Percentiles rank a stretch among this genome's conserved stretches.
phyloP scores from a whole-genome alignment of 2,113 vertebrate species.

The Tor tambroides region DNA sequence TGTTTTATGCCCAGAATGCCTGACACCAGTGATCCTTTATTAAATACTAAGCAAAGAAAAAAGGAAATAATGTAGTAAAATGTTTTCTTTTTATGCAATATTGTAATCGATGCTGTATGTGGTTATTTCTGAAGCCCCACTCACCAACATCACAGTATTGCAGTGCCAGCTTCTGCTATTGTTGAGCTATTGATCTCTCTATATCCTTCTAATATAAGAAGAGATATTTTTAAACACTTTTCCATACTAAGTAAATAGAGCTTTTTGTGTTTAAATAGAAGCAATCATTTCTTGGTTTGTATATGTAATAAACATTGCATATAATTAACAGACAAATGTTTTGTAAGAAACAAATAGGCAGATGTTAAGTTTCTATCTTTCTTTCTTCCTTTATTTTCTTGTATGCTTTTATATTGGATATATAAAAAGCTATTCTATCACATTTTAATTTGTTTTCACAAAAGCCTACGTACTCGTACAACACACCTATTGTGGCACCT shows the following conservation, averaged over 20 bases:
- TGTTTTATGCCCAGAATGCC: constrained; percentile 61
- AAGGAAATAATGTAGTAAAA: background rate
- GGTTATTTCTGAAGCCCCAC: background rate
- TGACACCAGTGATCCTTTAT: constrained; percentile 57
- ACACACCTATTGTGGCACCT: no score
- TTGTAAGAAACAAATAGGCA: background rate
- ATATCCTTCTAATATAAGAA: no score
- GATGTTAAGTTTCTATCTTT: background rate
- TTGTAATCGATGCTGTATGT: background rate
- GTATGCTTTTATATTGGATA: no score
- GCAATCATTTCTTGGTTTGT: background rate
- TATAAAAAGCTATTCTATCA: background rate
- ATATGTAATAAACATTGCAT: background rate
- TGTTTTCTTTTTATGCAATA: background rate
- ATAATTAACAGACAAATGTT: background rate
- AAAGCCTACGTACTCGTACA: constrained; percentile 41
- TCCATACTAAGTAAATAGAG: background rate
- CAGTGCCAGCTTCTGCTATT: background rate
- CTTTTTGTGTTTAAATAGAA: background rate
- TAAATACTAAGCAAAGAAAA: background rate
- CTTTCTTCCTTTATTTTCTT: background rate
- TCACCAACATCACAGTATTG: background rate
- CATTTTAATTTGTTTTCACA: background rate
- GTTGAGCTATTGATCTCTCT: background rate
- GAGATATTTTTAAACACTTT: background rate